phyloP scores from a whole-genome alignment of 2,888 invertebrate genomes.

The Hylaea fasciaria region DNA sequence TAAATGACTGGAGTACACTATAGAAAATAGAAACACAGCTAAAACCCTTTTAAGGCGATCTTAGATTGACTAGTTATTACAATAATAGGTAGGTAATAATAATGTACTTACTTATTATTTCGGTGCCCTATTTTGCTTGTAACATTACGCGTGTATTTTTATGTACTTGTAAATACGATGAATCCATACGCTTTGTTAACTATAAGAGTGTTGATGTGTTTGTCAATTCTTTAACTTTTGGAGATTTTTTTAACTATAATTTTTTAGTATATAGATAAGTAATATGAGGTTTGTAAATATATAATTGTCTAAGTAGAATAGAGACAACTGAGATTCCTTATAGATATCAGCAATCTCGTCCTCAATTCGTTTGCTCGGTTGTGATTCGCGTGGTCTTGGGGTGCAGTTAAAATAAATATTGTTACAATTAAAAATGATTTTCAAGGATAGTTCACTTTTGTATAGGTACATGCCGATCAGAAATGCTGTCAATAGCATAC shows the following conservation, averaged over 20 bases:
- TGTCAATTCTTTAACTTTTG: slow-evolving; percentile 81
- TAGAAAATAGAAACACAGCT: slow-evolving; percentile 23
- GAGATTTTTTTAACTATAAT: slow-evolving; percentile 68
- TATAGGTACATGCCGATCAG: too few species aligned
- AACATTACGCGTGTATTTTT: slow-evolving; percentile 70
- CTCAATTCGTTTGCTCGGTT: slow-evolving; percentile 54
- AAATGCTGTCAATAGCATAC: too few species aligned
- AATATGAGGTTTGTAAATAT: slow-evolving; percentile 73
- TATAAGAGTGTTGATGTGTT: slow-evolving; percentile 83
- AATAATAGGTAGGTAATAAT: slow-evolving; percentile 49
- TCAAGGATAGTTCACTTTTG: too few species aligned
- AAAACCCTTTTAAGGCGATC: slow-evolving; percentile 43
- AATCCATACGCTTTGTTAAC: slow-evolving; percentile 84
- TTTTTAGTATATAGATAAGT: slow-evolving; percentile 41
- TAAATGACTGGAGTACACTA: too few species aligned
- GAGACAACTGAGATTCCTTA: slow-evolving; percentile 70
- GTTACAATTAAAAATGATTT: too few species aligned
- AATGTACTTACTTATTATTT: slow-evolving; percentile 80
- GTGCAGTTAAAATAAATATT: slow-evolving; percentile 13
- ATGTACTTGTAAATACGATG: slow-evolving; percentile 79
- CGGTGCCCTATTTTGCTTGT: slow-evolving; percentile 77
- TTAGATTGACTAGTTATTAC: slow-evolving; percentile 46
- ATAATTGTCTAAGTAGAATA: slow-evolving; percentile 51
- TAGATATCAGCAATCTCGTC: slow-evolving; percentile 53
- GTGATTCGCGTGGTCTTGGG: slow-evolving; percentile 51